phyloP scores from a whole-genome alignment of 2,113 vertebrate species.

The Podocnemis expansa region DNA sequence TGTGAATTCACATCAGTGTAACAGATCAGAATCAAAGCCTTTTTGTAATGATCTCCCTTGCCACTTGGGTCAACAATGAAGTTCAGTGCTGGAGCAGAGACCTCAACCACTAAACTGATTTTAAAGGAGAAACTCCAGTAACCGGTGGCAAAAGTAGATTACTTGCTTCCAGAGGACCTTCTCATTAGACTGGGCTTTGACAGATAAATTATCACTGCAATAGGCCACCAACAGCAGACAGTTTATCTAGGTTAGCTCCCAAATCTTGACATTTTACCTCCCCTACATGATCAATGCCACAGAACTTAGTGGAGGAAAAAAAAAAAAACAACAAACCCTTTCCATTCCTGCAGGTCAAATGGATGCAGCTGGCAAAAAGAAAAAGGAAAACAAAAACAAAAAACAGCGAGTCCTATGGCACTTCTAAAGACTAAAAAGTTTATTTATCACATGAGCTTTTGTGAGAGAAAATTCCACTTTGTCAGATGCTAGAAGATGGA shows the following conservation, averaged over 20 bases:
- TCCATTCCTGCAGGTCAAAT: background rate
- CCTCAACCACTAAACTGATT: background rate
- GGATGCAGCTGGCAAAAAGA: too few species aligned
- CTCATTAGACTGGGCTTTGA: background rate
- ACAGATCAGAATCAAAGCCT: background rate
- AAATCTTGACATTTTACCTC: background rate
- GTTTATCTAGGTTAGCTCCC: background rate
- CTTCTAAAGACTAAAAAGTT: too few species aligned
- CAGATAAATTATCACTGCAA: background rate
- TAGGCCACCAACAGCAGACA: background rate
- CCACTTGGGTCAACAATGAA: rapidly evolving
- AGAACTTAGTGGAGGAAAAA: too few species aligned
- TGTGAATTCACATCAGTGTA: background rate
- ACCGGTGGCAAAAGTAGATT: background rate
- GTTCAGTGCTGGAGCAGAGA: background rate
- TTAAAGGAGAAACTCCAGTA: background rate
- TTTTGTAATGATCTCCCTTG: background rate
- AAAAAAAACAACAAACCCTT: too few species aligned
- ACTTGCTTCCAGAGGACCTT: background rate
- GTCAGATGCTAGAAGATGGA: too few species aligned
- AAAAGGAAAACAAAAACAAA: too few species aligned
- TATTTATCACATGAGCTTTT: too few species aligned
- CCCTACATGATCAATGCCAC: too few species aligned
- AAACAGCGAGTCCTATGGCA: too few species aligned
- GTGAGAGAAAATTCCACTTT: too few species aligned